These are phyloP conservation scores for Microvelia longipes DNA, from an alignment of 1,140 invertebrate species.

Conservation along the genomic window DNA sequence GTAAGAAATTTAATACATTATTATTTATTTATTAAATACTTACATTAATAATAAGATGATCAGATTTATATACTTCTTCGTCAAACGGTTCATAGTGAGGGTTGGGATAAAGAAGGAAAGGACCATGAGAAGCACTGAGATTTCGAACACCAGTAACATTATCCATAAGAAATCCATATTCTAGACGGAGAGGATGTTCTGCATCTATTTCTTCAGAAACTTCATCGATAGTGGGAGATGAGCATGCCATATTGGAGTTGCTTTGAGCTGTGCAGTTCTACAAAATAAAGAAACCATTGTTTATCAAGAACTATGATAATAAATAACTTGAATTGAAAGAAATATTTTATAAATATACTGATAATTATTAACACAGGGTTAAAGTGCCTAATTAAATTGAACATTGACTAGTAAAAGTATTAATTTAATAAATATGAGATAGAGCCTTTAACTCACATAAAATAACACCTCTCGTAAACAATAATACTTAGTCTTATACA, in stretches of 20 bases:
- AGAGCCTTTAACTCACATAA: too few species aligned
- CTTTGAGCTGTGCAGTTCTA: conserved; percentile 58
- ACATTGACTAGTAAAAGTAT: too few species aligned
- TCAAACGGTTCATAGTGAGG: conserved; percentile 77
- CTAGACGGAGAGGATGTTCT: conserved; percentile 56
- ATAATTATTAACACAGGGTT: conserved; percentile 1
- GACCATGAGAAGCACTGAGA: conserved; percentile 39
- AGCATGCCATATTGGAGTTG: conserved; percentile 68
- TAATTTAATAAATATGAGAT: too few species aligned
- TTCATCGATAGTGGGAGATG: conserved; percentile 64
- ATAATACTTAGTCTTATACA: too few species aligned
- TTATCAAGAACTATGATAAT: background rate
- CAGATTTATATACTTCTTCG: conserved; percentile 83
- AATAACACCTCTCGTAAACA: too few species aligned
- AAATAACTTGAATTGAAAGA: too few species aligned
- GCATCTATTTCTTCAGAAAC: conserved; percentile 43
- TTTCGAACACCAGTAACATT: conserved; percentile 76
- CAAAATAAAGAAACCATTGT: conserved; percentile 22
- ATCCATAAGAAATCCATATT: conserved; percentile 92
- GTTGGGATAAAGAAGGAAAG: conserved; percentile 79
- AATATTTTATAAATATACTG: too few species aligned
- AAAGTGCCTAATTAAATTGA: conserved; percentile 6
- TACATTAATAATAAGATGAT: conserved; percentile 88
- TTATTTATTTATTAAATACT: conserved; percentile 22
- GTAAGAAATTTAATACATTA: background rate